These are phyloP conservation scores for Andrena haemorrhoa DNA, from an alignment of 2,888 invertebrate genomes.

Conservation along the genomic window DNA sequence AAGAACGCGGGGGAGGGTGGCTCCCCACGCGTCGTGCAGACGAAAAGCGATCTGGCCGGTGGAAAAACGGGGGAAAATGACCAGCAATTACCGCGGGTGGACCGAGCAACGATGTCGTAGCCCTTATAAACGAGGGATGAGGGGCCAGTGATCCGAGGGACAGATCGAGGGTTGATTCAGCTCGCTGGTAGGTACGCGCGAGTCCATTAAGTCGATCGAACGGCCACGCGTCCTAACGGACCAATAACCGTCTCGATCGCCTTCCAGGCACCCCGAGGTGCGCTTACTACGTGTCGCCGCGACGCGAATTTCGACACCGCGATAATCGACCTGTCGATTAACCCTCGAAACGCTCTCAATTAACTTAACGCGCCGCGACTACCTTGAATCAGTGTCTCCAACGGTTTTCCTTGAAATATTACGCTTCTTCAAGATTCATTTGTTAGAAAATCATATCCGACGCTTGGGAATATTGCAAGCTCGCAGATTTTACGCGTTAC, in stretches of 20 bases:
- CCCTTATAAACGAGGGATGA: constrained; percentile 31
- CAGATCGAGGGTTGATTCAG: constrained; percentile 38
- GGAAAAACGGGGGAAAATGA: constrained; percentile 22
- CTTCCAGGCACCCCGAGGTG: constrained; percentile 43
- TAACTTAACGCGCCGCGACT: constrained; percentile 30
- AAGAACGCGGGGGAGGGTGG: neutral
- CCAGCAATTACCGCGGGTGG: constrained; percentile 22
- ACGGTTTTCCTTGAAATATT: too few species aligned
- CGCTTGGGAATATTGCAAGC: too few species aligned
- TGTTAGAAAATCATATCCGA: too few species aligned
- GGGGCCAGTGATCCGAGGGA: constrained; percentile 4
- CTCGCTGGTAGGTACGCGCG: constrained; percentile 2
- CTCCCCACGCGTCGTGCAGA: constrained; percentile 23
- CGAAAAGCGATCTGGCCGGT: neutral
- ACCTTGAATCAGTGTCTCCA: neutral
- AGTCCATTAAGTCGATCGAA: constrained; percentile 56
- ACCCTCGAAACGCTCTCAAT: constrained; percentile 63
- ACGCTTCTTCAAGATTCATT: too few species aligned
- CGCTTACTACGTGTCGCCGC: constrained; percentile 53
- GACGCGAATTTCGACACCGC: constrained; percentile 48
- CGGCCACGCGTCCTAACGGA: constrained; percentile 50
- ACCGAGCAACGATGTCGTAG: constrained; percentile 25
- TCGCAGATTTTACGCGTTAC: too few species aligned
- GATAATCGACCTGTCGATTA: constrained; percentile 70
- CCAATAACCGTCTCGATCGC: constrained; percentile 57